Percentiles rank a stretch among this genome's conserved stretches.
Conservation (phyloP, 1,140 invertebrate species). For the Drosophila kikkawai region DNA sequence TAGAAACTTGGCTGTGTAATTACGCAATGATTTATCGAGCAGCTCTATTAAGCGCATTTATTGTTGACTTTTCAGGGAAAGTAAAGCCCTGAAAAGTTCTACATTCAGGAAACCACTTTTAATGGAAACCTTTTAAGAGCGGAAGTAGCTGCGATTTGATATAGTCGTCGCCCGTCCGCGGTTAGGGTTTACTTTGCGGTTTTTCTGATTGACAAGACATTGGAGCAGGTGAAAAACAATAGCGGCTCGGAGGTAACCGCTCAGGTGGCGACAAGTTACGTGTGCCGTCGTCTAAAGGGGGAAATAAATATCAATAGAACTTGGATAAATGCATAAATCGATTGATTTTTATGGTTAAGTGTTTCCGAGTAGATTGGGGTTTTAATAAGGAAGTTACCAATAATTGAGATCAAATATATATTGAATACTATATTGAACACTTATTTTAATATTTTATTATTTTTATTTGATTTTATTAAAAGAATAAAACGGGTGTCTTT, state of each 20-base stretch:
- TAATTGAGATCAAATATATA: too few species aligned
- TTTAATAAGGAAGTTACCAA: not conserved
- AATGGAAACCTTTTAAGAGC: constrained; percentile 52
- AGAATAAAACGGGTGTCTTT: not conserved
- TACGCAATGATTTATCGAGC: constrained; percentile 32
- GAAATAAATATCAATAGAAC: constrained; percentile 4
- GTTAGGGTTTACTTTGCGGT: constrained; percentile 50
- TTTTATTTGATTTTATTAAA: too few species aligned
- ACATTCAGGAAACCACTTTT: constrained; percentile 9
- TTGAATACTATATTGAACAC: too few species aligned
- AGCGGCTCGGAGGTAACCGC: constrained; percentile 1
- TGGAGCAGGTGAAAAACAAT: constrained; percentile 63
- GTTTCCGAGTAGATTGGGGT: not conserved
- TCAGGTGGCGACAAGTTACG: not conserved
- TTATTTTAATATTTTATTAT: too few species aligned
- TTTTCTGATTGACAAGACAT: constrained; percentile 53
- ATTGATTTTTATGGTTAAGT: not conserved
- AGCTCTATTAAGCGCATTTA: constrained; percentile 7
- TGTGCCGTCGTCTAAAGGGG: not conserved
- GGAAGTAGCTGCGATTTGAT: constrained; percentile 55
- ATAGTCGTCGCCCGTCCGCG: constrained; percentile 8
- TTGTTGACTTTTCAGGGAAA: constrained; percentile 6
- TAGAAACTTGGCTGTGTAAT: constrained; percentile 15
- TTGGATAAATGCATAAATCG: not conserved
- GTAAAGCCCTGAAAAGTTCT: not conserved